Evolutionary conservation across 2,888 invertebrate genomes (phyloP).

Genomic region (Lagria hirta): DNA sequence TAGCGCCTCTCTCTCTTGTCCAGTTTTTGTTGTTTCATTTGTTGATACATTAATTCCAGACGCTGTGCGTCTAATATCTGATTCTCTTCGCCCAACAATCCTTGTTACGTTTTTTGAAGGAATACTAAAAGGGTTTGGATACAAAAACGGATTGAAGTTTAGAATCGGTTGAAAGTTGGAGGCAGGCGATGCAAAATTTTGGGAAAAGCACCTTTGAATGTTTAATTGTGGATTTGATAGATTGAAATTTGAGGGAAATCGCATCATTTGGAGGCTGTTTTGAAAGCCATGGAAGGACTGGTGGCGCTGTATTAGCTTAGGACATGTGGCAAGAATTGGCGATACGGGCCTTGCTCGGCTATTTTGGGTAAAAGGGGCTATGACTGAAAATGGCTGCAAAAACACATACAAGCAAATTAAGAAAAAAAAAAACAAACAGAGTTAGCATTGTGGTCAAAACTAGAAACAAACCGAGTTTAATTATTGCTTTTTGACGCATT

Average conservation of each 20-base stretch:
- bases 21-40: slow-evolving; percentile 14
- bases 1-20: slow-evolving; percentile 20
- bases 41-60: slow-evolving; percentile 40
- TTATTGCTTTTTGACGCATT: too few species aligned
- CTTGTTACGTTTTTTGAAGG: slow-evolving; percentile 26
- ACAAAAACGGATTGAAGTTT: slow-evolving; percentile 31
- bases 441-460: too few species aligned
- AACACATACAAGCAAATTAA: slow-evolving; percentile 48
- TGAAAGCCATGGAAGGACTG: slow-evolving; percentile 53
- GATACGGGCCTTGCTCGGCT: slow-evolving; percentile 26
- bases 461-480: too few species aligned
- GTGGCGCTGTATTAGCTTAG: slow-evolving; percentile 43
- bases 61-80: slow-evolving; percentile 43
- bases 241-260: slow-evolving; percentile 22
- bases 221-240: slow-evolving; percentile 29
- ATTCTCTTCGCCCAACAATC: slow-evolving; percentile 43
- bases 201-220: slow-evolving; percentile 6
- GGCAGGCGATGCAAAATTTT: slow-evolving; percentile 4
- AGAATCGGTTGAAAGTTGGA: slow-evolving; percentile 22
- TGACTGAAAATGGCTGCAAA: slow-evolving; percentile 62
- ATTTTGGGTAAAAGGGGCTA: slow-evolving; percentile 58
- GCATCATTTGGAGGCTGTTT: slow-evolving; percentile 23
- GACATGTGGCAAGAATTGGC: slow-evolving; percentile 18
- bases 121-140: slow-evolving; percentile 31
- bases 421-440: too few species aligned